These are phyloP conservation scores for Acrossocheilus fasciatus DNA, from an alignment of 2,797 vertebrate genomes.

Conservation along the genomic window DNA sequence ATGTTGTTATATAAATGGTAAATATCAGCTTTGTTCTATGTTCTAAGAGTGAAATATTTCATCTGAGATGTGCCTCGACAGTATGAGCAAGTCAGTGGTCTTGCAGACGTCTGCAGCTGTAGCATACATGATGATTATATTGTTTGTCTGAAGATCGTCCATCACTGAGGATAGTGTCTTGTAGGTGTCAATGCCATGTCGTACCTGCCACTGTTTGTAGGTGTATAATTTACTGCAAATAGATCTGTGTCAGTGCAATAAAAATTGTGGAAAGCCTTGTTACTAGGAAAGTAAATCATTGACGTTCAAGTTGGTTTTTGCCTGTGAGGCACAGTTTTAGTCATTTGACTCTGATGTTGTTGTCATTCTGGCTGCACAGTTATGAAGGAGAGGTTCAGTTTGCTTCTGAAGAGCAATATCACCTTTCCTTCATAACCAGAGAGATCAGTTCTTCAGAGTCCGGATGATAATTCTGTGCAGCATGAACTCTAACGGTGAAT, in stretches of 20 bases:
- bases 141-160: constrained; percentile 11
- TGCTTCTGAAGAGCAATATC: neutral
- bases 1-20: constrained; percentile 35
- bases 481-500: neutral
- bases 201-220: constrained; percentile 47
- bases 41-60: neutral
- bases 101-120: constrained; percentile 18
- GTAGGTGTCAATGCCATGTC: constrained; percentile 42
- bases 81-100: neutral
- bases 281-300: constrained; percentile 5
- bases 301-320: neutral
- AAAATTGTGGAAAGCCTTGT: constrained; percentile 42
- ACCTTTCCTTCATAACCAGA: neutral
- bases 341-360: too few species aligned
- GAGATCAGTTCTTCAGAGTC: neutral
- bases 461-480: neutral
- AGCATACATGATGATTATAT: constrained; percentile 9
- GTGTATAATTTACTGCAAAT: constrained; percentile 49
- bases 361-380: neutral
- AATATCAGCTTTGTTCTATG: constrained; percentile 23
- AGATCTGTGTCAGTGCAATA: constrained; percentile 51
- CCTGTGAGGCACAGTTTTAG: neutral
- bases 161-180: constrained; percentile 29
- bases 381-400: neutral
- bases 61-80: constrained; percentile 33